Conservation (phyloP, 2,888 invertebrate genomes). For the Uloborus plumipes region DNA sequence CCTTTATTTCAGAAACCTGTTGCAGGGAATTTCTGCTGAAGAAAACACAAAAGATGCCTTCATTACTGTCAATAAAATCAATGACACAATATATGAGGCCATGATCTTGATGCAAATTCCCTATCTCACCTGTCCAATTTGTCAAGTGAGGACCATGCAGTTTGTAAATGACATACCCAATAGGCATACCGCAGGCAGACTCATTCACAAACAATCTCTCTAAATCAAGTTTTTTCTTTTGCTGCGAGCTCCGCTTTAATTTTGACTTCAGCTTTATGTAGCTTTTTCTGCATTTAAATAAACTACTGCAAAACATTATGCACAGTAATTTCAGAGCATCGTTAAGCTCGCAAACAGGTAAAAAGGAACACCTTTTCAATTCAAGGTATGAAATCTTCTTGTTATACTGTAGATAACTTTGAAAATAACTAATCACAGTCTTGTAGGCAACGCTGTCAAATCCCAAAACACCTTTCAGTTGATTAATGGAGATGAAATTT, state of each 20-base stretch:
- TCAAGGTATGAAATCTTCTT: constrained; percentile 21
- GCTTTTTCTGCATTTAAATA: constrained; percentile 27
- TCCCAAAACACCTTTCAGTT: constrained; percentile 27
- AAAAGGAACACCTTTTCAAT: constrained; percentile 9
- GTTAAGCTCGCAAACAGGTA: constrained; percentile 18
- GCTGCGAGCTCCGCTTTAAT: neutral
- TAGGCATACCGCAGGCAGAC: neutral
- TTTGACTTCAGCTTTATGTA: constrained; percentile 11
- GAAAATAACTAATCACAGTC: constrained; percentile 30
- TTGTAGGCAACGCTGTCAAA: constrained; percentile 16
- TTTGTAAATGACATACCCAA: constrained; percentile 10
- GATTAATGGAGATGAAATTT: neutral
- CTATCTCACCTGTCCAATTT: constrained; percentile 34
- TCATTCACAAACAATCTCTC: neutral
- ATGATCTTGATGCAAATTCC: neutral
- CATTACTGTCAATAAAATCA: constrained; percentile 5
- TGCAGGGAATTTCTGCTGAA: constrained; percentile 31
- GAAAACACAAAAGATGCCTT: constrained; percentile 28
- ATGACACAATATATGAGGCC: constrained; percentile 41
- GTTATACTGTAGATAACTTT: constrained; percentile 21
- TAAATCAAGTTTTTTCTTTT: constrained; percentile 9
- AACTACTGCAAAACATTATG: constrained; percentile 11
- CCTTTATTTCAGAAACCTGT: constrained; percentile 10
- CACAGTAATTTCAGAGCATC: constrained; percentile 28
- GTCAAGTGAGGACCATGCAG: constrained; percentile 3